A percentile compares a stretch with the other conserved stretches of the same genome.
Conservation (phyloP, 2,113 vertebrate genomes). For the Callithrix jacchus region DNA sequence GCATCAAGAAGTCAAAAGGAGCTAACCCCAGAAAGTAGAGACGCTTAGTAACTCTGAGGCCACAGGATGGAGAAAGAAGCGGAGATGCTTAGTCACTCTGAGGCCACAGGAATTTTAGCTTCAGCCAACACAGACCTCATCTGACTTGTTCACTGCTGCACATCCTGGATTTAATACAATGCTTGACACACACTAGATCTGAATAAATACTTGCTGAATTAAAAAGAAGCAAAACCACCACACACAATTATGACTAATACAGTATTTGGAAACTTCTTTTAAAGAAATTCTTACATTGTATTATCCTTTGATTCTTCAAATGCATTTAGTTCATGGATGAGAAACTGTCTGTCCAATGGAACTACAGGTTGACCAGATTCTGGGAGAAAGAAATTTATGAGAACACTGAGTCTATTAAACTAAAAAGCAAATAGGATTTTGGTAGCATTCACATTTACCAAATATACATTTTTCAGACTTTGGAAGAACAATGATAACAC, state of each 20-base stretch:
- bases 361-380: constrained; percentile 93
- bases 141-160: background rate
- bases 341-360: constrained; percentile 93
- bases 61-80: background rate
- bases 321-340: constrained; percentile 91
- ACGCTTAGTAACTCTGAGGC: background rate
- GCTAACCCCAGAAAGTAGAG: background rate
- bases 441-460: constrained; percentile 7
- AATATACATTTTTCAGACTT: background rate
- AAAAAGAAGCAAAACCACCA: background rate
- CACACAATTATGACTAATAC: background rate
- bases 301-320: constrained; percentile 89
- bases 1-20: background rate
- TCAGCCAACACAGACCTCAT: background rate
- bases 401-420: constrained; percentile 37
- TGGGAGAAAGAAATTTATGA: constrained; percentile 77
- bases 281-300: constrained; percentile 88
- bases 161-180: background rate
- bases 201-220: background rate
- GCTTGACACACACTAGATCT: background rate
- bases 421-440: constrained; percentile 53
- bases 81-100: background rate
- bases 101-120: background rate
- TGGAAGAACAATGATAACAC: background rate
- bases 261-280: background rate